Base-by-base conservation (phyloP, 1,140 invertebrate genomes). In the Drosophila nigrodunni region DNA sequence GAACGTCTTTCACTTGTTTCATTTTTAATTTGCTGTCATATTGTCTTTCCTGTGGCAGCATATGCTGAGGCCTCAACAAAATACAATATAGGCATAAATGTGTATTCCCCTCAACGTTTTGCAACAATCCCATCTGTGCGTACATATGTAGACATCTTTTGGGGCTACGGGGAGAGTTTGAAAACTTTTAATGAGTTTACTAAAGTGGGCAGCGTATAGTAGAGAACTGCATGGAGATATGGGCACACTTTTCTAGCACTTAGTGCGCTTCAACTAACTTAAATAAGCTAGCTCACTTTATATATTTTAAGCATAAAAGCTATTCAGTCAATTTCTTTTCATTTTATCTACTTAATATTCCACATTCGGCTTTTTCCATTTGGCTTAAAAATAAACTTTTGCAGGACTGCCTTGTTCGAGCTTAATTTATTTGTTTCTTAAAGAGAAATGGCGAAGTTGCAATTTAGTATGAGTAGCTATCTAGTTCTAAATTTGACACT, bases 181-280 rank as follows among this genome's bases (percentile, higher is more conserved):
- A 37, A 15, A 77, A 77, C 47, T 77, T 74, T 77, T 77, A 77
- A 77, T 77, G 70, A 77, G 70, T 77, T 74, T 74, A 34, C 54
- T 35, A 58, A 57, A 67, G 35, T 43, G 37, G 55, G 41, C 10
- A 55, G 13, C 10, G 21, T 30, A 34, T 35, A 47, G 49, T 37
- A 18, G 37, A 67, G 25, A 46, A 21, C 18, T 7, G 34, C 39
- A 39, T 3, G 15, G 13, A 54, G 34, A 37, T 54, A 54, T 15
- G 50, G 30, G n/a, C 30, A 37, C 34, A 54, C 50, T 54, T 54
- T 18, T 54, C 15, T 2, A 13, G n/a, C 9, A 54, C 50, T 54
- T 54, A 54, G 30, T 57, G 18, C 37, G 54, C 54, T n/a, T 21
- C 54, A 57, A 57, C 54, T 39, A 57, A 57, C 37, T 57, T 25